Evolutionary conservation across 1,140 invertebrate species (phyloP).

Genomic region (Tyrophagus putrescentiae): DNA sequence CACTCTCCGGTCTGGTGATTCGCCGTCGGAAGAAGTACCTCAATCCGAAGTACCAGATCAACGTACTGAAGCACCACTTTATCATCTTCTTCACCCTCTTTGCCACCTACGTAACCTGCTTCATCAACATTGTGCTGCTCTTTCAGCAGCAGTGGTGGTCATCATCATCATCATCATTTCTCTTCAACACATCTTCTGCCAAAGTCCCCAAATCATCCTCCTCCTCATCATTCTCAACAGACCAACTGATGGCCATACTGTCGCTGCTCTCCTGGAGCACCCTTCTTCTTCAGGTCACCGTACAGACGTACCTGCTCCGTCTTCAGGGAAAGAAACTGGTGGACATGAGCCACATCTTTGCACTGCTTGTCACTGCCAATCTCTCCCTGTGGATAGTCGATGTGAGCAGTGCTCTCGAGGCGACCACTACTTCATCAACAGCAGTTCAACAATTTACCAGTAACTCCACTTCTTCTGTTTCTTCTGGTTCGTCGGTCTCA

Average conservation of each 20-base stretch:
- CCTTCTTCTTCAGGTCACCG: slow-evolving; percentile 21
- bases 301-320: slow-evolving; percentile 22
- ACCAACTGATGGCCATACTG: neutral
- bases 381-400: slow-evolving; percentile 23
- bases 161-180: neutral
- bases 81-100: slow-evolving; percentile 13
- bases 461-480: too few relatives aligned
- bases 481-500: too few relatives aligned
- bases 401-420: too few relatives aligned
- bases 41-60: slow-evolving; percentile 18
- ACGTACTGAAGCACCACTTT: slow-evolving; percentile 6
- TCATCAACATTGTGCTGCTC: neutral
- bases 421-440: too few relatives aligned
- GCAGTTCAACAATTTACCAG: too few relatives aligned
- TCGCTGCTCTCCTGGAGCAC: neutral
- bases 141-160: neutral
- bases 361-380: slow-evolving; percentile 21
- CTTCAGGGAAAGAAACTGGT: slow-evolving; percentile 18
- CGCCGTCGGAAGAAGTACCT: slow-evolving; percentile 1
- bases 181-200: too few relatives aligned
- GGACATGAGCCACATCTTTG: slow-evolving; percentile 19
- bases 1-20: slow-evolving; percentile 17
- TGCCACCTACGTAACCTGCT: neutral
- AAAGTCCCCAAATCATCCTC: too few relatives aligned
- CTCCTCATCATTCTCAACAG: neutral